Conservation (phyloP, 2,888 invertebrate genomes). For the Mimas tiliae region DNA sequence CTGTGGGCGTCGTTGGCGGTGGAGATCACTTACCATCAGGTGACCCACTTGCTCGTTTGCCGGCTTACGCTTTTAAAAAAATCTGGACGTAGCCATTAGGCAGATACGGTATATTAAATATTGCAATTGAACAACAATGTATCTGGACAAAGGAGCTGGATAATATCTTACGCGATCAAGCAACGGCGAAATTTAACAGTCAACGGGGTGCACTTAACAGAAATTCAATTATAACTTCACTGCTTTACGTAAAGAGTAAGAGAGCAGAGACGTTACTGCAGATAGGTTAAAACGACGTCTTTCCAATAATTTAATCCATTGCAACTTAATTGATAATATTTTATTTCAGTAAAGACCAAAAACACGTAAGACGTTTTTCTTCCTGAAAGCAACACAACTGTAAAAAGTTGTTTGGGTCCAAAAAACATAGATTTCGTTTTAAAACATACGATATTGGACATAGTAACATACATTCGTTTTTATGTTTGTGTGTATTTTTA, state of each 20-base stretch:
- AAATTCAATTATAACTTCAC: constrained; percentile 83
- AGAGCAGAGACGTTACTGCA: background rate
- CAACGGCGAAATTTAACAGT: constrained; percentile 73
- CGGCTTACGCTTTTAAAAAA: background rate
- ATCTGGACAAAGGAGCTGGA: constrained; percentile 53
- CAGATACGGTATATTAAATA: background rate
- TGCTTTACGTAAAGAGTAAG: constrained; percentile 45
- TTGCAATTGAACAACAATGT: constrained; percentile 47
- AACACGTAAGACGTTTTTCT: too few species aligned
- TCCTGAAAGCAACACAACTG: too few species aligned
- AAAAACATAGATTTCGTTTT: too few species aligned
- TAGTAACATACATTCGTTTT: too few species aligned
- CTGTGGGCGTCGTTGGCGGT: too few species aligned
- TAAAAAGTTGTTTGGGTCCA: too few species aligned
- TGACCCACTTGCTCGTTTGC: too few species aligned
- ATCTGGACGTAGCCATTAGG: background rate
- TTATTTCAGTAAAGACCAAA: too few species aligned
- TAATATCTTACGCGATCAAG: constrained; percentile 63
- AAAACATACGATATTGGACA: too few species aligned
- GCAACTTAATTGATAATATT: too few species aligned
- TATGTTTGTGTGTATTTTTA: too few species aligned
- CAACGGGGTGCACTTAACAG: constrained; percentile 78
- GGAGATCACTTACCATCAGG: too few species aligned
- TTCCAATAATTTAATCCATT: background rate
- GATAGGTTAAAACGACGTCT: background rate